phyloP scores from a whole-genome alignment of 2,888 invertebrate species.

The Amorpha juglandis region DNA sequence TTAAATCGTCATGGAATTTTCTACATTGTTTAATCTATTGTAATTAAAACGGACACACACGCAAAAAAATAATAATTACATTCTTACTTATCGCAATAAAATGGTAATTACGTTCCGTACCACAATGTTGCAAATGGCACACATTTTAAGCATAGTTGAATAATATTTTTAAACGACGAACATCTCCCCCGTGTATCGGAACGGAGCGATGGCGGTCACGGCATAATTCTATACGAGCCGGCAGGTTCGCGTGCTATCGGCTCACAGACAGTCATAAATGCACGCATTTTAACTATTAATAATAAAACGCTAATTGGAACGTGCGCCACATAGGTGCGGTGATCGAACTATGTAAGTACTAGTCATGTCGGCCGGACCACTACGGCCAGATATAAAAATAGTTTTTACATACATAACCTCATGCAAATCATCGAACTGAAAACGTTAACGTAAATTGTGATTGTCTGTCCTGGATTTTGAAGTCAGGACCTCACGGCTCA shows the following conservation, averaged over 20 bases:
- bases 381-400: background rate
- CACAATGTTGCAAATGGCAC: background rate
- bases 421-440: no score
- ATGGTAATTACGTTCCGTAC: background rate
- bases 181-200: conserved; percentile 43
- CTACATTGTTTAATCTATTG: background rate
- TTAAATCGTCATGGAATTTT: background rate
- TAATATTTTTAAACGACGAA: conserved; percentile 16
- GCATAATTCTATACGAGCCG: conserved; percentile 62
- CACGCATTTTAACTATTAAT: conserved; percentile 76
- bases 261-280: conserved; percentile 66
- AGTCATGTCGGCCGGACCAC: background rate
- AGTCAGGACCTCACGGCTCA: no score
- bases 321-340: conserved; percentile 60
- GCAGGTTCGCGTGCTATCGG: conserved; percentile 70
- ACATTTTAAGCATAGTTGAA: background rate
- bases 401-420: no score
- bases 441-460: no score
- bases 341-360: conserved; percentile 43
- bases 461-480: no score
- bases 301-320: conserved; percentile 78
- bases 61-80: background rate
- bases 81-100: background rate
- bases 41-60: background rate
- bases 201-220: conserved; percentile 50